Evolutionary conservation across 2,888 invertebrate species (phyloP).

Genomic region (Hoplodrina blanda): DNA sequence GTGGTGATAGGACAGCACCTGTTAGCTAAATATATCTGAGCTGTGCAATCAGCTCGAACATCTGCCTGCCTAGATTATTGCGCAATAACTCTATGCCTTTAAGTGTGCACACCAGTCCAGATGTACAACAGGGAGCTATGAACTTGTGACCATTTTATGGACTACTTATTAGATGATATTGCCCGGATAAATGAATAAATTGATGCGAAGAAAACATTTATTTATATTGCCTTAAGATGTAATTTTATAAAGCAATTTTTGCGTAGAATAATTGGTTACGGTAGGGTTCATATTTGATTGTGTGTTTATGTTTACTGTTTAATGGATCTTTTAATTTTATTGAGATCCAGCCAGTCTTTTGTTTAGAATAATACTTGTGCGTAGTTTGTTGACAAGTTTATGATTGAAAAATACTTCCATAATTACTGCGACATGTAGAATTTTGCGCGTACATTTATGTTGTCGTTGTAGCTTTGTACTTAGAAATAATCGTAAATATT

Average conservation of each 20-base stretch:
- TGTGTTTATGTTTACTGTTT: not conserved
- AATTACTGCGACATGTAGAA: too few relatives aligned
- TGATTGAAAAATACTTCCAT: not conserved
- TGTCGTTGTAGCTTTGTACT: too few relatives aligned
- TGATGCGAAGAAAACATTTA: conserved; percentile 33
- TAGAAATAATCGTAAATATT: too few relatives aligned
- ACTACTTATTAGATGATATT: conserved; percentile 64
- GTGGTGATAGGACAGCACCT: conserved; percentile 81
- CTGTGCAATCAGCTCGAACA: conserved; percentile 85
- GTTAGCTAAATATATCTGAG: conserved; percentile 84
- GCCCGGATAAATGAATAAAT: conserved; percentile 50
- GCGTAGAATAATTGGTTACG: conserved; percentile 15
- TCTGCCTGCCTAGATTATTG: conserved; percentile 86
- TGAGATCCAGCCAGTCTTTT: not conserved
- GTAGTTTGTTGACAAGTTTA: not conserved
- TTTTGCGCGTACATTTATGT: too few relatives aligned
- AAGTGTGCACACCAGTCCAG: conserved; percentile 81
- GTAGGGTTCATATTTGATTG: conserved; percentile 7
- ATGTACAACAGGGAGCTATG: conserved; percentile 79
- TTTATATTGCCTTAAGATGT: conserved; percentile 27
- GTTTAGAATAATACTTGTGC: too few relatives aligned
- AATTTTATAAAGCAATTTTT: conserved; percentile 25
- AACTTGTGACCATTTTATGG: conserved; percentile 81
- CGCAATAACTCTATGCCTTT: conserved; percentile 83
- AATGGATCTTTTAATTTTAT: not conserved